Evolutionary conservation across 53 echinoderm and acorn worm species (phyloP), one percentile per base, ranked within the genome.

Genomic region (Holothuria scabra): DNA sequence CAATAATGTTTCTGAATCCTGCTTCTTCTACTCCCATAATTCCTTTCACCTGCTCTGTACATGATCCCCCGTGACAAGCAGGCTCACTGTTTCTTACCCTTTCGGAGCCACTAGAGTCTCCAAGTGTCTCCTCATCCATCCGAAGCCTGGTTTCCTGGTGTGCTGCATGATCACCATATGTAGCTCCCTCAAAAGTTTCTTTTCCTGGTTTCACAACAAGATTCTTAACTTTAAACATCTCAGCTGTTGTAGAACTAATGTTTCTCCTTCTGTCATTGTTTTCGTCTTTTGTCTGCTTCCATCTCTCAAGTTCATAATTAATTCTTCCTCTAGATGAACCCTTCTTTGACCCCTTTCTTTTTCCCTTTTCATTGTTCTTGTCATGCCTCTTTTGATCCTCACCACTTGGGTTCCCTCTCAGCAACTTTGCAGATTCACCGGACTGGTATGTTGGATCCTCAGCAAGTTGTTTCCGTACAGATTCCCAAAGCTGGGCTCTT

Each of bases 321-420:
- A 52, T 52, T 52, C 52, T 52, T 23, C 72, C 72, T 72, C 48
- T 72, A 14, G 24, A 25, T n/a, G 72, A 23, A 46, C 72, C 72
- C 24, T 44, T 72, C 12, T 48, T 20, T 44, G 44, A 20, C 8
- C 32, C 11, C 46, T 34, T 38, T 72, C 4, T 10, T 20, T 72
- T 44, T 11, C 72, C 37, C 8, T 72, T n/a, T 72, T 44, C 72
- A 18, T 2, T 12, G 5, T 41, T 22, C 24, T 46, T 72, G 3
- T 44, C 72, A 23, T n/a, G 19, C 23, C 11, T 22, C 16, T 46
- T 72, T 41, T 25, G 12, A 8, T 44, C 46, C 19, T 44, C 48
- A 5, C 48, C 9, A 25, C 7, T 72, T 23, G 48, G 16, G 46
- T n/a, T 34, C 7, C 23, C 24, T n/a, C 48, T 18, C 1, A 44